These are phyloP conservation scores for Ostrea denselamellosa DNA, from an alignment of 1,140 invertebrate genomes.

Conservation along the genomic window DNA sequence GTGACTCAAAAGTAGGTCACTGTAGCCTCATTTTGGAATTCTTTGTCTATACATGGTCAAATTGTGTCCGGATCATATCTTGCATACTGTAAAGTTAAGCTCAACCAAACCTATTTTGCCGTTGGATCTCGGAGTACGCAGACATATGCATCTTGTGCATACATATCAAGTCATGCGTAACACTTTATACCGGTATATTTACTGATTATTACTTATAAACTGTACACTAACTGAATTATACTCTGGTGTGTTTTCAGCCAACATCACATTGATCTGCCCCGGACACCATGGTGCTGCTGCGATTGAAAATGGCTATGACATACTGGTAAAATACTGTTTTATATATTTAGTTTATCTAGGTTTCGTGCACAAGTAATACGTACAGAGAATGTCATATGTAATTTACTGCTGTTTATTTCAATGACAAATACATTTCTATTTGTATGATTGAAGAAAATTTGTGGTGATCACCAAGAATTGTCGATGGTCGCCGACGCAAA, in stretches of 20 bases:
- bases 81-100: too few species aligned
- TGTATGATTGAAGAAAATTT: neutral
- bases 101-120: too few species aligned
- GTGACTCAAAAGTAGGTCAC: too few species aligned
- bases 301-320: constrained; percentile 16
- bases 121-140: too few species aligned
- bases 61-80: too few species aligned
- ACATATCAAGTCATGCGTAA: too few species aligned
- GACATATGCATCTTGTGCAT: too few species aligned
- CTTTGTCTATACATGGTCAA: too few species aligned
- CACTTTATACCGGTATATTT: neutral
- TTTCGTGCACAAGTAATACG: neutral
- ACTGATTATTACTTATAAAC: neutral
- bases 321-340: neutral
- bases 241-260: neutral
- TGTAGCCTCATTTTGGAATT: too few species aligned
- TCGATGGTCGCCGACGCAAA: neutral
- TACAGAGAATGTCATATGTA: neutral
- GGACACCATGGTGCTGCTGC: neutral
- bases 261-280: neutral
- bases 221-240: too few species aligned
- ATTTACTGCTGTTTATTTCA: neutral
- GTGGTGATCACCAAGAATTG: neutral
- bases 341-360: neutral
- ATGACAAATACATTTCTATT: neutral